Percentiles rank a stretch among this genome's conserved stretches.
phyloP scores from a whole-genome alignment of 2,113 vertebrate species.

The Spizaetus ornatus region DNA sequence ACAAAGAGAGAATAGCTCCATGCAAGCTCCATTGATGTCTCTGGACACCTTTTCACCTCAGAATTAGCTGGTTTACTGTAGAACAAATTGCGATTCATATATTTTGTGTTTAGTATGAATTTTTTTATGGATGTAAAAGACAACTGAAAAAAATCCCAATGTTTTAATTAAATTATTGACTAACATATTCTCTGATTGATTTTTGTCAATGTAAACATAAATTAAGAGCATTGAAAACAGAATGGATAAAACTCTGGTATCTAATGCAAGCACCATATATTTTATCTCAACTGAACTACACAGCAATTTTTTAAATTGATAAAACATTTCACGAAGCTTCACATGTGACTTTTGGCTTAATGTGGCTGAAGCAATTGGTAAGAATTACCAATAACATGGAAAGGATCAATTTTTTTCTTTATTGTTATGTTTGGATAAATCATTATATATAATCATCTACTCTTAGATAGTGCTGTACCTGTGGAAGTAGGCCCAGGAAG shows the following conservation, averaged over 20 bases:
- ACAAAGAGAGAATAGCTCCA: background rate
- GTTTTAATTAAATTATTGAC: background rate
- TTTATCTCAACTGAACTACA: background rate
- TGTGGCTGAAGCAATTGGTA: background rate
- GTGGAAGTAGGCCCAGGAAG: background rate
- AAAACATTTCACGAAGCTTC: background rate
- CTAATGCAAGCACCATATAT: background rate
- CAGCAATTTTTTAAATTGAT: background rate
- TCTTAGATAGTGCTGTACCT: background rate
- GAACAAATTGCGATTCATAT: background rate
- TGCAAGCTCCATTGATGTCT: background rate
- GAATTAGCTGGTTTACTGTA: background rate
- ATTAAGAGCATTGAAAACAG: background rate
- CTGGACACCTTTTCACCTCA: background rate
- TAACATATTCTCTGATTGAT: background rate
- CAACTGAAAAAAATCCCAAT: rapidly evolving
- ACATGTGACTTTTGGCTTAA: background rate
- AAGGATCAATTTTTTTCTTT: background rate
- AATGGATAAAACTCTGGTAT: background rate
- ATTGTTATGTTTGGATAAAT: background rate
- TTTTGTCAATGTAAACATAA: background rate
- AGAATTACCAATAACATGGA: background rate
- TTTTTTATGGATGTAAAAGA: background rate
- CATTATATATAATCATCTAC: background rate
- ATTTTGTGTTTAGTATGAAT: background rate